Conservation (phyloP, 2,797 vertebrate species). For the Ataeniobius toweri region DNA sequence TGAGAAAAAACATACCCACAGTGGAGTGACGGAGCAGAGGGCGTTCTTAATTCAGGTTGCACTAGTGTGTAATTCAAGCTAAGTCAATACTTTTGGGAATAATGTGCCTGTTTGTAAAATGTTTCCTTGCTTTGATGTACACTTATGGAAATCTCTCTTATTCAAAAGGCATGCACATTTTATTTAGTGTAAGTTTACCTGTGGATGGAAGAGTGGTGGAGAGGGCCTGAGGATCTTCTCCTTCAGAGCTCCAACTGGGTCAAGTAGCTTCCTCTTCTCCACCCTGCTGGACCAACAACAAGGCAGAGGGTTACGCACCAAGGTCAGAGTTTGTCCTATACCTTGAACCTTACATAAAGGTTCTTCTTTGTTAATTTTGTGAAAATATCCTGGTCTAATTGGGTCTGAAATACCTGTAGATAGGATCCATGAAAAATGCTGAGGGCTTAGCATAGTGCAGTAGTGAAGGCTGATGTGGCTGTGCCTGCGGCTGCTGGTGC, state of each 20-base stretch:
- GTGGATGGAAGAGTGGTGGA: constrained; percentile 94
- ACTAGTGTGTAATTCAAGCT: constrained; percentile 70
- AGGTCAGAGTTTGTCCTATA: constrained; percentile 60
- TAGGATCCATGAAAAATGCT: constrained; percentile 99
- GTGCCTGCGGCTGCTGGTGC: constrained; percentile 80
- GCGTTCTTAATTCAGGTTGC: constrained; percentile 60
- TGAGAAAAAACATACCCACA: constrained; percentile 76
- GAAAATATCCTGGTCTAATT: constrained; percentile 63
- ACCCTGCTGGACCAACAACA: constrained; percentile 98
- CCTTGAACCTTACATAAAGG: neutral
- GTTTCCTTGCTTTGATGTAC: constrained; percentile 40
- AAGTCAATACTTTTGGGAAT: constrained; percentile 67
- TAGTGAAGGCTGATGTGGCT: constrained; percentile 87
- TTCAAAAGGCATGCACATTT: constrained; percentile 33
- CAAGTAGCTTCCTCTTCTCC: constrained; percentile 98
- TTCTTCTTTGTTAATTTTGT: neutral
- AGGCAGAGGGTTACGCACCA: constrained; percentile 97
- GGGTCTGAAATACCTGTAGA: constrained; percentile 97
- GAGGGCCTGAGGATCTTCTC: constrained; percentile 96
- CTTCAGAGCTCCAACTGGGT: constrained; percentile 94
- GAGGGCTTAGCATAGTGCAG: constrained; percentile 98
- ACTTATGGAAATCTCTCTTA: constrained; percentile 32
- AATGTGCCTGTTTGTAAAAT: constrained; percentile 53
- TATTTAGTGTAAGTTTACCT: constrained; percentile 79
- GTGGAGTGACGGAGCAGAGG: constrained; percentile 67